Evolutionary conservation across 2,797 vertebrate species (phyloP).

Genomic region (Rhincodon typus): DNA sequence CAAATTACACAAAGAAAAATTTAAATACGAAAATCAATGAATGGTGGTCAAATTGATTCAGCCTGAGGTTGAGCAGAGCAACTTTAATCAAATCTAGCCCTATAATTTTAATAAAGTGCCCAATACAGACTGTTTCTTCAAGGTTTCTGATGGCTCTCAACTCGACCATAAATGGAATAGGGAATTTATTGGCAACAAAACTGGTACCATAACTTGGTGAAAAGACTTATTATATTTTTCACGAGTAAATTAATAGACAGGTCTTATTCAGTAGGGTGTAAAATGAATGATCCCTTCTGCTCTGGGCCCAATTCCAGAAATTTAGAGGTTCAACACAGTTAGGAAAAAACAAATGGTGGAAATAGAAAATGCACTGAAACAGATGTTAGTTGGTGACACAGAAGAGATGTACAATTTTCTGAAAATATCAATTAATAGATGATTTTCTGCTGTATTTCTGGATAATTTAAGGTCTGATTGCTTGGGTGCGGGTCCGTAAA

Average conservation of each 20-base stretch:
- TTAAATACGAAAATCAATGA: background rate
- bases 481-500: background rate
- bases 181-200: background rate
- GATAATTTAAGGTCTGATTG: background rate
- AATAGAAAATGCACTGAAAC: background rate
- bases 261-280: background rate
- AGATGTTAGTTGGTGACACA: background rate
- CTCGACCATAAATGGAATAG: background rate
- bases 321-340: background rate
- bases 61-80: background rate
- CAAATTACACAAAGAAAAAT: no score
- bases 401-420: background rate
- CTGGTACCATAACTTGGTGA: background rate
- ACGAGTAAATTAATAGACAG: background rate
- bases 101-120: background rate
- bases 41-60: background rate
- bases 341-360: background rate
- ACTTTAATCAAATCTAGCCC: background rate
- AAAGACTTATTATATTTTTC: background rate
- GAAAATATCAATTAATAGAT: background rate
- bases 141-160: background rate
- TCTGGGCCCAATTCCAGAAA: background rate
- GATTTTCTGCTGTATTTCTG: background rate
- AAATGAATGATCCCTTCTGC: background rate
- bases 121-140: background rate